Evolutionary conservation across 1,140 invertebrate genomes (phyloP), one percentile per base, ranked within the genome.

Genomic region (Phocides pigmalion): DNA sequence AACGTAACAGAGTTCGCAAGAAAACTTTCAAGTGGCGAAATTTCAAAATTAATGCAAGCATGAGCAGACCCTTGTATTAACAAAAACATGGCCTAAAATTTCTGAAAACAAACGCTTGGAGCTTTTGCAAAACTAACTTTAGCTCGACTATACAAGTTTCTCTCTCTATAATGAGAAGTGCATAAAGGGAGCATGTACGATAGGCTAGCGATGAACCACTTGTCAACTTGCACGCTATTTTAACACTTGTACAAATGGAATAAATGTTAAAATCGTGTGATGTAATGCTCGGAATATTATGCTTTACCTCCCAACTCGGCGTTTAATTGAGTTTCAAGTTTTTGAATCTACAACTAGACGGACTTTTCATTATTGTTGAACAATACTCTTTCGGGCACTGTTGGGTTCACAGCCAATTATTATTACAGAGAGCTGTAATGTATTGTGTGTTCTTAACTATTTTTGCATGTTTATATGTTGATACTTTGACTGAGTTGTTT

Each of bases 321-420:
- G 65, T 73, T 70, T 73, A 74, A 74, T 74, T 74, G 71, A 68
- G 68, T 74, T 74, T 70, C 67, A 74, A 74, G 67, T 74, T 74
- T 73, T 74, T 70, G 71, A 69, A 68, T 62, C 58, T 65, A 32
- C 65, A 42, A 50, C 47, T 50, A 50, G 47, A 32, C 65, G 49
- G 32, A 58, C 56, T 69, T 69, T 69, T 62, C 62, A 64, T 63
- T 68, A 63, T 54, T 56, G 51, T 44, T 53, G 49, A 63, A 53
- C 61, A 53, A 44, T 56, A 56, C 25, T 50, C 22, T 32, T 56
- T 42, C 37, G 12, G 35, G 51, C 2, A 41, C 35, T 25, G 35
- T 14, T 54, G 19, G 17, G 37, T 42, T 41, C 32, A 56, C 15
- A 35, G 37, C 17, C 35, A 41, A 41, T 56, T 56, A 41, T 41